Base-by-base conservation (phyloP, 2,797 vertebrate species). In the Acanthurus tractus region DNA sequence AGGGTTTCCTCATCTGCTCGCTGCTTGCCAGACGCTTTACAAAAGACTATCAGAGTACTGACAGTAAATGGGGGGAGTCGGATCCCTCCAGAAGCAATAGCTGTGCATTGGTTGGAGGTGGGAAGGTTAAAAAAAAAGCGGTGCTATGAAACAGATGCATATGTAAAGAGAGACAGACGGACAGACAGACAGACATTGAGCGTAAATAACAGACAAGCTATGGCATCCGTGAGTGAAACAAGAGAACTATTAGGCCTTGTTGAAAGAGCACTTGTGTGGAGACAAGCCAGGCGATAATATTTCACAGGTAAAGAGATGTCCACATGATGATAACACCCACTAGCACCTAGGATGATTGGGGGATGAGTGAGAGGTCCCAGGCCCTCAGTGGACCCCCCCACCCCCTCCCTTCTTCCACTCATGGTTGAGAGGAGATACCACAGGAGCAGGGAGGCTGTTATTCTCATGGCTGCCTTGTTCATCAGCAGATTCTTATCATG, bases 21-120 rank as follows among this genome's bases (percentile, higher is more conserved):
- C 93, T 77, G 86, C 75, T 81, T 82, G 78, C 81, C 81, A 88
- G 83, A 77, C 57, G 45, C 68, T 82, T 88, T 81, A 83, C 86
- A 96, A 96, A 91, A 97, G 96, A 94, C 96, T 96, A 82, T 96
- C 96, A 6, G 86, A 88, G 78, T 72, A 74, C 97, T 97, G 92
- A 96, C 96, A 84, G 96, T 96, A 78, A 96, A 96, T 23, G 57
- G 46, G 52, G 46, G 71, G 76, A 62, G 71, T 52, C 69, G 70
- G 75, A 70, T 45, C 52, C 40, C 78, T 86, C 29, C 58, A 4
- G 12, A 74, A 73, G 86, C 49, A 72, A 74, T 56, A 71, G 63
- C 71, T 54, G 48, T 63, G 61, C 9, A 6, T 49, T 63, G 62
- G 62, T 48, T 53, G 29, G 8, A 68, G 23, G n/a, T 45, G 53